Base-by-base conservation (phyloP, 2,113 vertebrate genomes). In the Oceanodroma tethys region DNA sequence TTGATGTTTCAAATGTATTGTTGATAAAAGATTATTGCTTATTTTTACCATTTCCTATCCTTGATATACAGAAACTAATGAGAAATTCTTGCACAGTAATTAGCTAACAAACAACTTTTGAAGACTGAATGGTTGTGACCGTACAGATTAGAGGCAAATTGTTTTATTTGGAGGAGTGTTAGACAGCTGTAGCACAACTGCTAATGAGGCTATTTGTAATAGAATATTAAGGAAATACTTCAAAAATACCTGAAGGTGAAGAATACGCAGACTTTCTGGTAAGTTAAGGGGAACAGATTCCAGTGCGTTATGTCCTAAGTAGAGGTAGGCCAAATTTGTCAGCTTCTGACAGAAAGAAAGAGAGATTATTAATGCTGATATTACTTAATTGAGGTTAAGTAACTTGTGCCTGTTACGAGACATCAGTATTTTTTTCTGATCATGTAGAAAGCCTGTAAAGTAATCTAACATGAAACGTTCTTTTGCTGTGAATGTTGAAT, bases 161-260 rank as follows among this genome's bases (percentile, higher is more conserved):
- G 7, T 42, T 82, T 70, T 62, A 36, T 73, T 25, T 65, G 59
- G 53, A 68, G 48, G 19, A 73, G 10, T 32, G 18, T 40, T 53
- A 21, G 25, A 19, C 19, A 63, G 20, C 8, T 47, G 43, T 48
- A 80, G 40, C 62, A 45, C 32, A 67, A 40, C 6, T 18, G 15
- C 19, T 60, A 11, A 38, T 20, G 32, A 56, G 47, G 27, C 7
- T 55, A 16, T 86, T 85, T 1, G 10, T 79, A 40, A 60, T 9
- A 36, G 18, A 68, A 66, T 0, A 6, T n/a, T 60, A 94, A 65
- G 65, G 55, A 70, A 83, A 32, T 60, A 34, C 9, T 90, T 87
- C 11, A 40, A 58, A 60, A 91, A 58, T 96, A 99, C 99, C 99
- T 99, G 99, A 80, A 99, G 98, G 86, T 99, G 99, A 90, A 99